Evolutionary conservation across 1,140 invertebrate genomes (phyloP).

Genomic region (Piezodorus guildinii): DNA sequence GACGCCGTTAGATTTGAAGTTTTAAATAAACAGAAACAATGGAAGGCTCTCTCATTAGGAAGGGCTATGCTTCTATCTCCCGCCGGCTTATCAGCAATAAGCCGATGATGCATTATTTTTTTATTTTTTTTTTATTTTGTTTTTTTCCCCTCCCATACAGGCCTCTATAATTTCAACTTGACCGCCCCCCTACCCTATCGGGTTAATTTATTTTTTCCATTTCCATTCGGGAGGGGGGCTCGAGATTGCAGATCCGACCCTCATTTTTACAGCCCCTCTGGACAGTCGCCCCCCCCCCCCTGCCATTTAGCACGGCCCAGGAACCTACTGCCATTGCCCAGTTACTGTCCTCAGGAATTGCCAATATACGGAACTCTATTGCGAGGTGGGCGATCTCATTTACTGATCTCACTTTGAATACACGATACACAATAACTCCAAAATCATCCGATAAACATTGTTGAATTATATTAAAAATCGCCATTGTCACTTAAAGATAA

Average conservation of each 20-base stretch:
- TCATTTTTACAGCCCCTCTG: not conserved
- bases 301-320: not conserved
- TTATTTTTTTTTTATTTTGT: slow-evolving; percentile 9
- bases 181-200: slow-evolving; percentile 15
- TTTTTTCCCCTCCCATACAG: not conserved
- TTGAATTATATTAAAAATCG: no score
- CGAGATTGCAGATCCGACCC: slow-evolving; percentile 9
- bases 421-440: no score
- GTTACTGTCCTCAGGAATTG: no score
- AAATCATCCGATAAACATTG: no score
- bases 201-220: slow-evolving; percentile 20
- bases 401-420: no score
- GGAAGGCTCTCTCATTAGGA: not conserved
- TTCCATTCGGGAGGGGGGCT: slow-evolving; percentile 7
- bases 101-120: slow-evolving; percentile 18
- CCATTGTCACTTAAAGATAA: no score
- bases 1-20: slow-evolving; percentile 2
- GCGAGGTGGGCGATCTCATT: no score
- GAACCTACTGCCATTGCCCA: no score
- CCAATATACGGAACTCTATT: no score
- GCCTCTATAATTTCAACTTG: slow-evolving; percentile 19
- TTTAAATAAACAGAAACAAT: slow-evolving; percentile 15
- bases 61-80: slow-evolving; percentile 4
- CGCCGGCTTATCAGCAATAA: slow-evolving; percentile 16
- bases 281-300: not conserved